These are phyloP conservation scores for Buphagus erythrorhynchus DNA, from an alignment of 2,797 vertebrate species.

Conservation along the genomic window DNA sequence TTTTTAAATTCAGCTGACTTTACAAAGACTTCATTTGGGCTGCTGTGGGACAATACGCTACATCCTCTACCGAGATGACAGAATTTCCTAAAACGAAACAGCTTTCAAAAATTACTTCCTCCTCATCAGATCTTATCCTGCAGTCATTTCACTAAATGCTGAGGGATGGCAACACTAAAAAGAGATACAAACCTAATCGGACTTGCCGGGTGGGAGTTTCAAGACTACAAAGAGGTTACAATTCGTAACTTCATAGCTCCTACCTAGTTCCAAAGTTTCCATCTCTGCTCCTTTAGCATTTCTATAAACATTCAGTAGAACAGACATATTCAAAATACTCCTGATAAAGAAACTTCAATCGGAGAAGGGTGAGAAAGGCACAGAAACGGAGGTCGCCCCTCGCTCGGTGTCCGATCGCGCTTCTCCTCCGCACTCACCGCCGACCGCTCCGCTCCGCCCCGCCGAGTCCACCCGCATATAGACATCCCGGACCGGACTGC, in stretches of 20 bases:
- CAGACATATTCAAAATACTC: neutral
- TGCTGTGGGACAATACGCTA: neutral
- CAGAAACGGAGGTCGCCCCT: accelerated
- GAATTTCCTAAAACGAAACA: constrained; percentile 15
- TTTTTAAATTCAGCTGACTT: neutral
- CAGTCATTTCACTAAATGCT: neutral
- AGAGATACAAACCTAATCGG: neutral
- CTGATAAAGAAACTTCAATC: neutral
- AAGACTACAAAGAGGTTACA: neutral
- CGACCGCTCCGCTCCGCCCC: neutral
- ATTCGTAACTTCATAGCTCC: neutral
- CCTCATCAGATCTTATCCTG: neutral
- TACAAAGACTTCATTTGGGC: neutral
- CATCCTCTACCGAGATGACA: neutral
- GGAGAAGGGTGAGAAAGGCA: neutral
- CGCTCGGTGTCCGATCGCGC: neutral
- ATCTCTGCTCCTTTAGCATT: neutral
- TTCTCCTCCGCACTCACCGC: neutral
- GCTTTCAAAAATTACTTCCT: neutral
- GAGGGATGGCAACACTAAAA: neutral
- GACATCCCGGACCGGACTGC: neutral
- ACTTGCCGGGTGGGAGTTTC: neutral
- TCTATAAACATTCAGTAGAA: neutral
- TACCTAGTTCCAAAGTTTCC: neutral
- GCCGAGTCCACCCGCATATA: neutral